Evolutionary conservation across 2,113 vertebrate genomes (phyloP), one percentile per base, ranked within the genome.

Genomic region (Microcebus griseorufus): DNA sequence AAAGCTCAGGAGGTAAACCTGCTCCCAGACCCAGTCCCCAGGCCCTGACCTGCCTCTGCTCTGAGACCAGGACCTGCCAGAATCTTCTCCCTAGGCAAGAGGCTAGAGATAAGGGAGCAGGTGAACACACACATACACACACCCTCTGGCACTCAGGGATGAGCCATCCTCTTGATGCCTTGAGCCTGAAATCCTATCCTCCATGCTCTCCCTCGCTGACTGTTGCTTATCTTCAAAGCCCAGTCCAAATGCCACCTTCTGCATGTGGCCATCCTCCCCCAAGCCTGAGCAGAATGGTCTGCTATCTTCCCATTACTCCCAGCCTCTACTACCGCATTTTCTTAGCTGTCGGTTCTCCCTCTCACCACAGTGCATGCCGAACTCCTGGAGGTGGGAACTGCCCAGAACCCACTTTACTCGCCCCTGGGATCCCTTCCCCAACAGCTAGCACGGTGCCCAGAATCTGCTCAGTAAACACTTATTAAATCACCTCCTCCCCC

Each of bases 271-370:
- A 22, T 58, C 73, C 65, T 69, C 29, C 48, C 9, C 14, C 34
- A 27, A 5, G 0, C 6, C 7, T 2, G 1, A 0, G 16, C 14
- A 48, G 37, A 60, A 29, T 4, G 25, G 17, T 3, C 14, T 0
- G 3, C 20, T 23, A 3, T 7, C 51, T 90, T 65, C 42, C 88
- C 27, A 37, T 18, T 51, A 32, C 3, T 7, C 79, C 17, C 70
- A 39, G 11, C n/a, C 34, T 79, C 45, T 12, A 0, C 45, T 67
- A n/a, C 88, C 10, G 10, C 11, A 0, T 39, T 45, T 25, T 51
- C 72, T 39, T n/a, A 22, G 42, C 23, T 29, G 11, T 23, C 37
- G 9, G 23, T 2, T 0, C 7, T 12, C 37, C 7, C 16, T 72
- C n/a, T 29, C 23, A n/a, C 14, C 81, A 82, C 14, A 42, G 25